Evolutionary conservation across 2,797 vertebrate genomes (phyloP).

Genomic region (Harpagifer antarcticus): DNA sequence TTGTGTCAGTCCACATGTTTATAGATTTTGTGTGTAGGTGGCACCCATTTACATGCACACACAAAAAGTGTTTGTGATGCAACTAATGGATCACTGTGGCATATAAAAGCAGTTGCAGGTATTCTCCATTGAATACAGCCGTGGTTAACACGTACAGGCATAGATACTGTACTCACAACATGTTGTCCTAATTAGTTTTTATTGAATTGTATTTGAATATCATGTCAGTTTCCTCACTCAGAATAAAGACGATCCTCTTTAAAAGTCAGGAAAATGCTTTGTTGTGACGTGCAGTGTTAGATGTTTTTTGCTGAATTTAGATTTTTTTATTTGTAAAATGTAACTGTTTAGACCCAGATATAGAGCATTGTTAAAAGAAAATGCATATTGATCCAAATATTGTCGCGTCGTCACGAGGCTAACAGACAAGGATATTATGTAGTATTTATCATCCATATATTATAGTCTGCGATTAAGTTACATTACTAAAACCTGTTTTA

Average conservation of each 20-base stretch:
- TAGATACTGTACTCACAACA: not conserved
- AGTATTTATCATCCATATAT: too few relatives aligned
- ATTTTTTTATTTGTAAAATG: too few relatives aligned
- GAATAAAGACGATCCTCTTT: not conserved
- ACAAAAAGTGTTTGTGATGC: slow-evolving; percentile 43
- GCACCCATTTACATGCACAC: slow-evolving; percentile 43
- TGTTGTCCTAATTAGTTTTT: too few relatives aligned
- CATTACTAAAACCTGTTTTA: not conserved
- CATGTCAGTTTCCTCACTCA: too few relatives aligned
- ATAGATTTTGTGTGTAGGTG: slow-evolving; percentile 22
- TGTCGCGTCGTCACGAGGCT: not conserved
- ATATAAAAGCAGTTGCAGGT: not conserved
- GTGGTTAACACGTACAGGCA: not conserved
- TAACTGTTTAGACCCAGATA: too few relatives aligned
- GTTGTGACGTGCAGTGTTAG: not conserved
- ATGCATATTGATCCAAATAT: not conserved
- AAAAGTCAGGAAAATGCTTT: accelerated
- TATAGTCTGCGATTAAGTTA: too few relatives aligned
- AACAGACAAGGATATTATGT: too few relatives aligned
- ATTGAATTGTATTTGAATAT: too few relatives aligned
- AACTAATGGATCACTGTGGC: slow-evolving; percentile 11
- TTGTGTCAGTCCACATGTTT: slow-evolving; percentile 5
- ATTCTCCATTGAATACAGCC: not conserved
- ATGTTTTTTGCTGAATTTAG: too few relatives aligned
- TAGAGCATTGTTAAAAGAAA: not conserved